Conservation (phyloP, 2,888 invertebrate genomes). For the Orthonychiurus folsomi region DNA sequence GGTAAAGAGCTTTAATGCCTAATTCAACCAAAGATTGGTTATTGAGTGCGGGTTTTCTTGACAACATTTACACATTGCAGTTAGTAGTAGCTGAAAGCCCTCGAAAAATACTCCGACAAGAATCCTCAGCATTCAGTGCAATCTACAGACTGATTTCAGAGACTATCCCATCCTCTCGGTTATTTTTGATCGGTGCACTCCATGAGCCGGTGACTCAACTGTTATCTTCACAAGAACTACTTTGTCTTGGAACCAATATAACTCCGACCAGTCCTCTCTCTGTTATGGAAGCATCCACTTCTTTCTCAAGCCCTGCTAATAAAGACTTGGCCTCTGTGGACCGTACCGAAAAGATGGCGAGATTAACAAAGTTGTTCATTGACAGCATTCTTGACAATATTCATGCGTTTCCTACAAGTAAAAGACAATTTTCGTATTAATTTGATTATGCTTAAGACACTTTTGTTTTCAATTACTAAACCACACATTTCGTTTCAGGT, state of each 20-base stretch:
- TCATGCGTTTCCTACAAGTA: conserved; percentile 77
- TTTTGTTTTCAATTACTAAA: conserved; percentile 2
- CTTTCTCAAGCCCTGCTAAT: conserved; percentile 24
- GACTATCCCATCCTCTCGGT: conserved; percentile 77
- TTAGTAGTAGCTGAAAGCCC: conserved; percentile 35
- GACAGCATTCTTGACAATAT: conserved; percentile 71
- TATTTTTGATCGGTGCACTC: conserved; percentile 85
- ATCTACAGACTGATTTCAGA: conserved; percentile 83
- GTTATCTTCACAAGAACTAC: conserved; percentile 45
- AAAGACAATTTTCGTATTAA: not conserved
- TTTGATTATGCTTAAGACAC: conserved; percentile 5
- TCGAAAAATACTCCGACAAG: not conserved
- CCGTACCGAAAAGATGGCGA: conserved; percentile 50
- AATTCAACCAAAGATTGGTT: not conserved
- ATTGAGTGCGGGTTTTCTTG: no score
- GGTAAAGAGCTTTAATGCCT: conserved; percentile 15
- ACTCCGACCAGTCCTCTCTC: conserved; percentile 28
- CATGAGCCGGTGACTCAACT: conserved; percentile 85
- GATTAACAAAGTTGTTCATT: conserved; percentile 72
- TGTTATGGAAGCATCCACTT: conserved; percentile 20
- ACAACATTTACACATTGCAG: conserved; percentile 15
- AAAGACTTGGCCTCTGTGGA: conserved; percentile 36
- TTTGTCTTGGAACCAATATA: conserved; percentile 28
- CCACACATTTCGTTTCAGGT: no score
- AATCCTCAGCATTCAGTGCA: conserved; percentile 53